Percentiles rank a stretch among this genome's conserved stretches.
Conservation (phyloP, 2,113 vertebrate species). For the Periophthalmodon schlosseri region DNA sequence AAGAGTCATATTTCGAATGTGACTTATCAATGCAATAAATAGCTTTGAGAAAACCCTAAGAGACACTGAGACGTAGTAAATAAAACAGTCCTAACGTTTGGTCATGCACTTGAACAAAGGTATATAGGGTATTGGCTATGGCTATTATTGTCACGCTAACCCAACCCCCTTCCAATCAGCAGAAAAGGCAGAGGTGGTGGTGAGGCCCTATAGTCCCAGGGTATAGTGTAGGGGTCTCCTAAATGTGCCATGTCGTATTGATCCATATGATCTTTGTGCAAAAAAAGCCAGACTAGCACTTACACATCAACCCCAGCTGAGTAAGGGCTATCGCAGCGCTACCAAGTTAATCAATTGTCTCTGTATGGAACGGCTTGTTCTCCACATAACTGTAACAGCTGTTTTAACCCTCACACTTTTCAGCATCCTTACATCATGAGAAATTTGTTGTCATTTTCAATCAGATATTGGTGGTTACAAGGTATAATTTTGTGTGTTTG, state of each 20-base stretch:
- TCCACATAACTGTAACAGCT: constrained; percentile 59
- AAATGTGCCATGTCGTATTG: constrained; percentile 76
- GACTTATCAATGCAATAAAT: constrained; percentile 47
- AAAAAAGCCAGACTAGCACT: constrained; percentile 72
- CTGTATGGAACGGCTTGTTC: constrained; percentile 53
- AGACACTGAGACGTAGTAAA: constrained; percentile 36
- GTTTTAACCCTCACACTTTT: constrained; percentile 25
- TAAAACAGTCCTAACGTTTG: constrained; percentile 44
- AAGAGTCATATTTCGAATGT: constrained; percentile 55
- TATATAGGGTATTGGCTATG: constrained; percentile 28
- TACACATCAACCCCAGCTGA: constrained; percentile 68
- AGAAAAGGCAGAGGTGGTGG: constrained; percentile 51
- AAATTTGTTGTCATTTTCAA: background rate
- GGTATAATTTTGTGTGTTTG: background rate
- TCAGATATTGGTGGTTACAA: background rate
- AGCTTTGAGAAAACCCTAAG: constrained; percentile 39
- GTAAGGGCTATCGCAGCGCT: constrained; percentile 68
- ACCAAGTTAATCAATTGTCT: constrained; percentile 75
- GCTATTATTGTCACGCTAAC: constrained; percentile 44
- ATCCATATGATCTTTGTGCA: constrained; percentile 70
- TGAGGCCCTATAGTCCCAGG: constrained; percentile 46
- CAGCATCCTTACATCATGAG: constrained; percentile 13
- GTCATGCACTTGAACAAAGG: constrained; percentile 63
- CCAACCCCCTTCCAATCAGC: constrained; percentile 56
- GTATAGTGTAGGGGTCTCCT: constrained; percentile 67